Evolutionary conservation across 2,797 vertebrate genomes (phyloP), one percentile per base, ranked within the genome.

Genomic region (Bradypodion ventrale): DNA sequence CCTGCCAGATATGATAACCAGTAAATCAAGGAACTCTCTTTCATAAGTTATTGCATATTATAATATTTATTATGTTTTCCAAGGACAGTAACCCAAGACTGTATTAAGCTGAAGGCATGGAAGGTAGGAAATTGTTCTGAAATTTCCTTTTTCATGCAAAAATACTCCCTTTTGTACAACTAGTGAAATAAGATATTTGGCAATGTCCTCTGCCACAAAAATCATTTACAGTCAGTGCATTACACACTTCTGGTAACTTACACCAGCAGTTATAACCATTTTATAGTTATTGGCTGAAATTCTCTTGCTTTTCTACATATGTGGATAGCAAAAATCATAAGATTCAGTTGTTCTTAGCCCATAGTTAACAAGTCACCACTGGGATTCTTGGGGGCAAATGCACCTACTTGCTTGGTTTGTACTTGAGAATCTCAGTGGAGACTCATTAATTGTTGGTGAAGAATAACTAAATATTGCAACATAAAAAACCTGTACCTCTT

Each of bases 201-300:
- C 87, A 82, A 89, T 21, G 72, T 87, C 29, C 10, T 87, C 68
- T 74, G 16, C 77, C 23, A 65, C 46, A 89, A 91, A 86, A n/a
- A 89, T 76, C 65, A 92, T 88, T 92, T 91, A 75, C 1, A 65
- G 1, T 49, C 35, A 88, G 88, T 91, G 91, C 87, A 92, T 87
- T 87, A 42, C 83, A 88, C 83, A 88, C 82, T 70, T 69, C 88
- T 85, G 82, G n/a, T 89, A 87, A 82, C 56, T 81, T 85, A 75
- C 74, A 78, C 15, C 82, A 37, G 40, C 88, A 90, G 89, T 90
- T 75, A 93, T 59, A 74, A 82, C 89, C 52, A 84, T 80, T 85
- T 87, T 90, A 89, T 87, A 77, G 19, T 29, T 84, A n/a, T n/a
- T n/a, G n/a, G n/a, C n/a, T n/a, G n/a, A n/a, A n/a, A n/a, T n/a